Conservation (phyloP, 2,113 vertebrate species). For the Oncorhynchus tshawytscha region DNA sequence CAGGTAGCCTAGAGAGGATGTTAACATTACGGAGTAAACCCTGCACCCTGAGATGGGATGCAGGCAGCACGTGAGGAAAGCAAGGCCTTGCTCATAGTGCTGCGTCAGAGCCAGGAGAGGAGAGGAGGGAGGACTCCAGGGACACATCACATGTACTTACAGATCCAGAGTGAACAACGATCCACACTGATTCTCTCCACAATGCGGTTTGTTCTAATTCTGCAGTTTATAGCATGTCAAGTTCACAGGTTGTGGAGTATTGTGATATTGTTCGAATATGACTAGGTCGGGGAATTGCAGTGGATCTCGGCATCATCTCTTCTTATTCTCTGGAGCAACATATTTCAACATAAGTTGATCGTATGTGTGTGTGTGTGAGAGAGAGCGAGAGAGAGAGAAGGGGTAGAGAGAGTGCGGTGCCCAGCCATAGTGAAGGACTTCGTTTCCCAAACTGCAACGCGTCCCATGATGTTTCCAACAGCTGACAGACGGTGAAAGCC, state of each 20-base stretch:
- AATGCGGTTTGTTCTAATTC: neutral
- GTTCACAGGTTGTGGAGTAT: neutral
- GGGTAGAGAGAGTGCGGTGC: too few species aligned
- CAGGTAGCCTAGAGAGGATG: too few species aligned
- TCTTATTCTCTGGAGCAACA: neutral
- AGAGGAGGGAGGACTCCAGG: neutral
- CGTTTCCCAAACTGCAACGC: constrained; percentile 71
- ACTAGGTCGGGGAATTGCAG: neutral
- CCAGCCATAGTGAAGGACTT: constrained; percentile 41
- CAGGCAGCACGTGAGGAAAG: neutral
- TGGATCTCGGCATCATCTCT: neutral
- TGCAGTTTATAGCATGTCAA: neutral
- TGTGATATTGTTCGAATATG: neutral
- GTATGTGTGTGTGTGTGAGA: neutral
- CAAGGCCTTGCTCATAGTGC: neutral
- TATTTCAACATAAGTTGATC: neutral
- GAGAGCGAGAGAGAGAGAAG: too few species aligned
- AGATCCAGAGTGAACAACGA: neutral
- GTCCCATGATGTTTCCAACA: constrained; percentile 70
- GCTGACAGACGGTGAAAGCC: constrained; percentile 75
- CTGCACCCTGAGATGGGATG: neutral
- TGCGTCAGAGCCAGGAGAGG: neutral
- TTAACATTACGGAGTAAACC: too few species aligned
- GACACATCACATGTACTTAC: neutral
- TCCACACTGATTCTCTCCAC: neutral